Evolutionary conservation across 2,113 vertebrate species (phyloP).

Genomic region (Brachyhypopomus occidentalis): DNA sequence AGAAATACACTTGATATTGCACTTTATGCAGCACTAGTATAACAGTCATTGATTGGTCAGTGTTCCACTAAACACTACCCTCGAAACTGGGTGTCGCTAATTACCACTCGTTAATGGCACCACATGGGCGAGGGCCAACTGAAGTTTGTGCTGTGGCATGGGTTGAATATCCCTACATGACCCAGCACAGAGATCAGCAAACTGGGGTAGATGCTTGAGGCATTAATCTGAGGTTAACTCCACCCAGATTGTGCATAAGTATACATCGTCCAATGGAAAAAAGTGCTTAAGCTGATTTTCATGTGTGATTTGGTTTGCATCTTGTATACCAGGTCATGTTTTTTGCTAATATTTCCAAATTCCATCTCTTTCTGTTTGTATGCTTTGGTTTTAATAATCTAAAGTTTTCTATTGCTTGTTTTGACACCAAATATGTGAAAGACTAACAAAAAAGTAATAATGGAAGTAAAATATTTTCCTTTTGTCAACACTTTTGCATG

Average conservation of each 20-base stretch:
- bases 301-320: not conserved
- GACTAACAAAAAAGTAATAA: too few species aligned
- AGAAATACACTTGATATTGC: not conserved
- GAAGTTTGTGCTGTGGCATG: too few species aligned
- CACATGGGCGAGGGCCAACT: too few species aligned
- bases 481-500: too few species aligned
- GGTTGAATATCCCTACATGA: not conserved
- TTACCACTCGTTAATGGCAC: too few species aligned
- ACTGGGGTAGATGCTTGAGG: not conserved
- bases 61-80: not conserved
- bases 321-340: not conserved
- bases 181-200: not conserved
- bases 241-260: not conserved
- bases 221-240: not conserved
- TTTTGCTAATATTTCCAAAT: not conserved
- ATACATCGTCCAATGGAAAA: not conserved
- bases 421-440: too few species aligned
- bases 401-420: too few species aligned
- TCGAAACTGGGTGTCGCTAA: not conserved
- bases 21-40: not conserved
- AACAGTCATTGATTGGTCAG: not conserved
- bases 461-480: too few species aligned
- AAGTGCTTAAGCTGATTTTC: not conserved
- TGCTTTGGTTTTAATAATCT: too few species aligned
- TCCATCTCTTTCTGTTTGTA: too few species aligned